Evolutionary conservation across 2,797 vertebrate species (phyloP).

Genomic region (Coreius guichenoti): DNA sequence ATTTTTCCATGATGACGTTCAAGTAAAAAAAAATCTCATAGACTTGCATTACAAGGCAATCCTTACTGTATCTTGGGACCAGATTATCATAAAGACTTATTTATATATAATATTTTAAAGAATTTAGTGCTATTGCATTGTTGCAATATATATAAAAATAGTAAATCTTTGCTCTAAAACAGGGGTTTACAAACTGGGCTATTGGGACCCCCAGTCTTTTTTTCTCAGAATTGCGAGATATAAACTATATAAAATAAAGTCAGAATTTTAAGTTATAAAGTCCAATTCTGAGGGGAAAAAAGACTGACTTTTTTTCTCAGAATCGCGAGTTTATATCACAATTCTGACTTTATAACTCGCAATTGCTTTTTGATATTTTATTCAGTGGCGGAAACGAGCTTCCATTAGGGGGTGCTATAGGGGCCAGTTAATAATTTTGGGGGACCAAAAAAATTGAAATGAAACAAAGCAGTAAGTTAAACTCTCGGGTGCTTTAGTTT

Average conservation of each 20-base stretch:
- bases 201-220: background rate
- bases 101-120: background rate
- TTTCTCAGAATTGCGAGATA: too few species aligned
- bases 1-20: background rate
- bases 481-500: background rate
- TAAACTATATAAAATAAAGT: too few species aligned
- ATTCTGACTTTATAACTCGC: too few species aligned
- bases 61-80: background rate
- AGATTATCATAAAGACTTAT: background rate
- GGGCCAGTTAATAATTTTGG: too few species aligned
- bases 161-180: background rate
- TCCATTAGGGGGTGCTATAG: too few species aligned
- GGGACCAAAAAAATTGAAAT: background rate
- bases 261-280: too few species aligned
- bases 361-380: too few species aligned
- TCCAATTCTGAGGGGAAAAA: too few species aligned
- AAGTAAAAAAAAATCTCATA: background rate
- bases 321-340: too few species aligned
- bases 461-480: background rate
- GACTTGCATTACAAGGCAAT: background rate
- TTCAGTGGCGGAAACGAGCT: too few species aligned
- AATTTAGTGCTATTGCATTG: background rate
- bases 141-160: background rate
- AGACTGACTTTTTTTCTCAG: too few species aligned
- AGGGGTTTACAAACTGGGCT: background rate